These are phyloP conservation scores for Oceanodroma tethys DNA, from an alignment of 2,113 vertebrate genomes.

Conservation along the genomic window DNA sequence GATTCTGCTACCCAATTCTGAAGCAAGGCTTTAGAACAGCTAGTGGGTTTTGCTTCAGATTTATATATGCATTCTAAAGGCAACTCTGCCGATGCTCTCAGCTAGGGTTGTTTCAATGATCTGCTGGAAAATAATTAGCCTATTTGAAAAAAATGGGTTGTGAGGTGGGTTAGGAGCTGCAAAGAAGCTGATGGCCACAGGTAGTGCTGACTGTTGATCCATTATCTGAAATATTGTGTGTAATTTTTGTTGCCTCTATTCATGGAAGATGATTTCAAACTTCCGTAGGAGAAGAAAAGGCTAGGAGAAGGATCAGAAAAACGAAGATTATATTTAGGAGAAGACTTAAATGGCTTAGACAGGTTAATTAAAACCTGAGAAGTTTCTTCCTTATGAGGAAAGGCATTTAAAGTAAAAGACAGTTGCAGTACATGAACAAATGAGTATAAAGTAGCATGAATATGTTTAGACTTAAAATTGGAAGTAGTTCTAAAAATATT, in stretches of 20 bases:
- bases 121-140: background rate
- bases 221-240: background rate
- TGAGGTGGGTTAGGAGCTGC: background rate
- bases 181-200: background rate
- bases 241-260: background rate
- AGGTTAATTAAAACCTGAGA: background rate
- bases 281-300: background rate
- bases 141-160: background rate
- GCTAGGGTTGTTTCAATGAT: background rate
- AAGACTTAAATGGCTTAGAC: background rate
- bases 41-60: background rate
- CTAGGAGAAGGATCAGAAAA: background rate
- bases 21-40: background rate
- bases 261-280: background rate
- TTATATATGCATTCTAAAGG: background rate
- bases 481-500: background rate
- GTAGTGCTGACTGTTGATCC: background rate
- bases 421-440: background rate
- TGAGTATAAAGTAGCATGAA: background rate
- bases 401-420: background rate
- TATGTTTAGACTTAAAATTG: background rate
- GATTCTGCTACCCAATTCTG: background rate
- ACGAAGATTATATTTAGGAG: background rate
- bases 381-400: background rate
- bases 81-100: background rate